Evolutionary conservation across 2,888 invertebrate species (phyloP), one percentile per base, ranked within the genome.

Genomic region (Cephus sareptanus): DNA sequence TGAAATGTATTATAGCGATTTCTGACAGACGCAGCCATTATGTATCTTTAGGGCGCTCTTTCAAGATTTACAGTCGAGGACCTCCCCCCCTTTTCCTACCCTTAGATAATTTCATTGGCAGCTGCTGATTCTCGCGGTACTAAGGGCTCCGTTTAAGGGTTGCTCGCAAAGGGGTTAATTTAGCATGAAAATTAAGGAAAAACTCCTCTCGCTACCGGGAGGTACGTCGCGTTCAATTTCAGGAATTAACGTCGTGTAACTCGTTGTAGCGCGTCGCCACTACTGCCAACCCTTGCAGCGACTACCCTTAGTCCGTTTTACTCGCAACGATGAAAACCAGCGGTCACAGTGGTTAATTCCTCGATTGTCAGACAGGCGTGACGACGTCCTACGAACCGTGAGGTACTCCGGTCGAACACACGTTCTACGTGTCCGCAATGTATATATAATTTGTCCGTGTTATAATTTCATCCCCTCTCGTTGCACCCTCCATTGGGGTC

Each of bases 351-450:
- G 76, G 75, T 83, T 84, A 84, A 84, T 84, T 83, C 83, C 82
- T 82, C 82, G 86, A 85, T 86, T 81, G 82, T 80, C 83, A 81
- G 83, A 83, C 86, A 84, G 83, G 81, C 83, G 82, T 84, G 85
- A 83, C 85, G 81, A 31, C 12, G 1, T 33, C 3, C 33, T 71
- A 71, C 31, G 6, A 31, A 31, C 13, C 71, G 33, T 4, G 71
- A 31, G 71, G 23, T 12, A 71, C 2, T 13, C 31, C 31, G 71
- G 31, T 70, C 71, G 15, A 70, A 70, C 33, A 33, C 71, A 2
- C 56, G 56, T 56, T 23, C 6, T 0, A 2, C 23, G 2, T 23
- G 56, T 56, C 9, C 23, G 2, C 23, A 56, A 23, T 23, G 40
- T 23, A 56, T 9, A 56, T 23, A 9, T 56, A 35, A 35, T 56